Conservation (phyloP, 2,113 vertebrate species). For the Campylomormyrus tamandua region DNA sequence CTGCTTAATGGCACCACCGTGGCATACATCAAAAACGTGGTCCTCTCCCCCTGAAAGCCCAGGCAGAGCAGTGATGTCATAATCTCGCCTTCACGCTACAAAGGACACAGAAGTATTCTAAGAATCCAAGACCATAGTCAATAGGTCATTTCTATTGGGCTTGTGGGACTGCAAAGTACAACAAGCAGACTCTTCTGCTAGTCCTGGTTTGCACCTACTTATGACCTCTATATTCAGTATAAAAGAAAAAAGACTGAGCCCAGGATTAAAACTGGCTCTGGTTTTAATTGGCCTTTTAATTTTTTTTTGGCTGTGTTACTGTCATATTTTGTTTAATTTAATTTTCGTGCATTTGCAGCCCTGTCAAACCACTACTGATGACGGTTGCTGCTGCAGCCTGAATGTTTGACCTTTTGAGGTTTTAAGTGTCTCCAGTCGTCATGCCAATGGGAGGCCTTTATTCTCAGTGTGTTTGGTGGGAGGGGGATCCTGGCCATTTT, state of each 20-base stretch:
- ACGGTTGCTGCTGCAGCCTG: too few relatives aligned
- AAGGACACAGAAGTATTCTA: not conserved
- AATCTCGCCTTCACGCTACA: not conserved
- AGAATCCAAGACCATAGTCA: not conserved
- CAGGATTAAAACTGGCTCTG: not conserved
- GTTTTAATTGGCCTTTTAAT: not conserved
- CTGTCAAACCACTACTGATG: not conserved
- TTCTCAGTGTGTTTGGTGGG: not conserved
- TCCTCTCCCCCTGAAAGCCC: conserved; percentile 59
- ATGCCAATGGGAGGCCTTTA: not conserved
- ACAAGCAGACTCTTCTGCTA: not conserved
- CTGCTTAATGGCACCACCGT: conserved; percentile 75
- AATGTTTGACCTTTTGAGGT: not conserved
- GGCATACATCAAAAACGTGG: conserved; percentile 75
- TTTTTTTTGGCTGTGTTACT: not conserved
- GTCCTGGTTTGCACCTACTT: not conserved
- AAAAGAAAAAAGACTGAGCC: not conserved
- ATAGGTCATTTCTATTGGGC: not conserved
- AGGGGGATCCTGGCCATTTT: not conserved
- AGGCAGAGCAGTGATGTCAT: not conserved
- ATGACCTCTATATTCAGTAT: not conserved
- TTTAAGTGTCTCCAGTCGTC: not conserved
- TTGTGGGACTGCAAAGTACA: not conserved
- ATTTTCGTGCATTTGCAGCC: not conserved
- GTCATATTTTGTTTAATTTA: not conserved